Percentiles rank a stretch among this genome's conserved stretches.
phyloP scores from a whole-genome alignment of 2,797 vertebrate species.

The Hoplostethus atlanticus region DNA sequence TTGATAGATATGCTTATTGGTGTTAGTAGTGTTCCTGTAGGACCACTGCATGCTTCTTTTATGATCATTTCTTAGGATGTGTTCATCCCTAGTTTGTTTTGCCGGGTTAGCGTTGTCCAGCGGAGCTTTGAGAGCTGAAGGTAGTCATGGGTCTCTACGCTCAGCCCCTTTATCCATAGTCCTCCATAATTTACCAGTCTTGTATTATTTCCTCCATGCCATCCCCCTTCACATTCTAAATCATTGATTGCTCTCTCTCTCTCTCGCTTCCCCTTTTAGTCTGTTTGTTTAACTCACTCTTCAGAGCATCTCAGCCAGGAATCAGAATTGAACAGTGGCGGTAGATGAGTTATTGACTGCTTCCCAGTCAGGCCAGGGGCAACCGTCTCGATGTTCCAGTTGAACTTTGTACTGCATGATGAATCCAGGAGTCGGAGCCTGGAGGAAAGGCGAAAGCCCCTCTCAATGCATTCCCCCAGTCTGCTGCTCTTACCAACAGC shows the following conservation, averaged over 20 bases:
- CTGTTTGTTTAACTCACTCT: conserved; percentile 16
- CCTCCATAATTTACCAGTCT: conserved; percentile 59
- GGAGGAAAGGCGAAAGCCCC: not conserved
- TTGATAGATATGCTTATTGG: conserved; percentile 1
- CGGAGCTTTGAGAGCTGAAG: conserved; percentile 24
- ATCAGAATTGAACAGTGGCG: conserved; percentile 6
- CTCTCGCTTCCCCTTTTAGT: conserved; percentile 15
- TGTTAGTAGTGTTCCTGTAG: not conserved
- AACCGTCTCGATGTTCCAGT: not conserved
- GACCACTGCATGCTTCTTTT: conserved; percentile 5
- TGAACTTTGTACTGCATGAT: not conserved
- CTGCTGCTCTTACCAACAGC: conserved; percentile 6
- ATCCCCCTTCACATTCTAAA: conserved; percentile 34
- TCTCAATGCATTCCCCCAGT: not conserved
- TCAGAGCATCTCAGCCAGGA: conserved; percentile 14
- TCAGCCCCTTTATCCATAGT: conserved; percentile 7
- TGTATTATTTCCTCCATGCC: conserved; percentile 39
- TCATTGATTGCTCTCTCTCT: conserved; percentile 42
- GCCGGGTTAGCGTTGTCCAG: conserved; percentile 7
- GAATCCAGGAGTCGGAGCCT: not conserved
- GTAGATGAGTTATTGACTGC: conserved; percentile 26
- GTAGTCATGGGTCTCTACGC: not conserved
- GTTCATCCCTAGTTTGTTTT: conserved; percentile 10
- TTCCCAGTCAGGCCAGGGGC: conserved; percentile 6
- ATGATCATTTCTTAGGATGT: conserved; percentile 10